Conservation (phyloP, 2,113 vertebrate genomes). For the Synodontis membranacea region DNA sequence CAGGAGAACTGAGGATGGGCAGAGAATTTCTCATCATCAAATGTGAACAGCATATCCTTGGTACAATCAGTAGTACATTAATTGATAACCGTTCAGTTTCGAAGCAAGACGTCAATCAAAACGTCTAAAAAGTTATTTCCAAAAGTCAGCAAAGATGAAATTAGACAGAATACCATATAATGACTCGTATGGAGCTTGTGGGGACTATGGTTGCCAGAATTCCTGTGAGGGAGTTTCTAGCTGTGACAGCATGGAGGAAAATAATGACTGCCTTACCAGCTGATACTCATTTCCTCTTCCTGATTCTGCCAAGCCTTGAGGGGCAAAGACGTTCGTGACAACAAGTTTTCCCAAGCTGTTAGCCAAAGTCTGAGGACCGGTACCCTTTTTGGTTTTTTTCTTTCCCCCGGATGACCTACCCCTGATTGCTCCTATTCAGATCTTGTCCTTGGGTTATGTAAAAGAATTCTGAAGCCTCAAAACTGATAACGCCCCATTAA, state of each 20-base stretch:
- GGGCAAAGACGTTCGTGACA: neutral
- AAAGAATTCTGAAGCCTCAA: neutral
- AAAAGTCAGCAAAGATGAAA: slow-evolving; percentile 11
- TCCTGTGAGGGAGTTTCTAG: slow-evolving; percentile 24
- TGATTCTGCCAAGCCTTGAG: slow-evolving; percentile 24
- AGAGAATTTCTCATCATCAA: neutral
- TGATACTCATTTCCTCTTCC: slow-evolving; percentile 19
- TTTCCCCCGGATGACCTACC: neutral
- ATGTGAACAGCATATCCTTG: neutral
- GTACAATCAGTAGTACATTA: neutral
- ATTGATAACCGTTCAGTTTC: too few species aligned
- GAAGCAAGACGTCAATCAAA: neutral
- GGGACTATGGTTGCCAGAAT: slow-evolving; percentile 1
- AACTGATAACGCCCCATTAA: neutral
- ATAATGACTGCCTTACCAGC: slow-evolving; percentile 35
- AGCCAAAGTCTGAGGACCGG: neutral
- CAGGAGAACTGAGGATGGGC: neutral
- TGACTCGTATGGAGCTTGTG: neutral
- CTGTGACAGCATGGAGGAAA: slow-evolving; percentile 26
- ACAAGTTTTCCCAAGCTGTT: slow-evolving; percentile 15
- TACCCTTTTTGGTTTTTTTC: neutral
- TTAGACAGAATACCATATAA: neutral
- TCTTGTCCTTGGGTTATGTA: neutral
- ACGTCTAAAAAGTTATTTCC: neutral
- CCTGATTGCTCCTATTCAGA: neutral